phyloP scores from a whole-genome alignment of 2,888 invertebrate species.

The Melanargia galathea region DNA sequence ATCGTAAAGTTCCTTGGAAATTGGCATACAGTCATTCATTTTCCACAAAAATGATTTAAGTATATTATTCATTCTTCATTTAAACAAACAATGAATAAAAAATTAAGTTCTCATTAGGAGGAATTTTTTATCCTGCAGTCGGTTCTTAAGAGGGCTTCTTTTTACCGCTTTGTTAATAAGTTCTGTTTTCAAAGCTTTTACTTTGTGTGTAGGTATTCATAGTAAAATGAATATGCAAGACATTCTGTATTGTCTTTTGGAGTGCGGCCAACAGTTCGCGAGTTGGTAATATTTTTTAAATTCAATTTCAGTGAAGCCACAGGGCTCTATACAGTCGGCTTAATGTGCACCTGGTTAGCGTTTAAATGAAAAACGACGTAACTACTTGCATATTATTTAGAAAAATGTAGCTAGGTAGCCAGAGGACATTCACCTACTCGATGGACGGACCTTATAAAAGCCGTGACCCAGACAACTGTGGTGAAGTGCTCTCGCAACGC shows the following conservation, averaged over 20 bases:
- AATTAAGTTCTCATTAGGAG: constrained; percentile 26
- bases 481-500: too few species aligned
- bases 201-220: constrained; percentile 64
- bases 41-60: neutral
- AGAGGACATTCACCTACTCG: too few species aligned
- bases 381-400: constrained; percentile 42
- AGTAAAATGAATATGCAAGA: constrained; percentile 76
- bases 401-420: too few species aligned
- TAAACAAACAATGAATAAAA: constrained; percentile 7
- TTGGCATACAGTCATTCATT: neutral
- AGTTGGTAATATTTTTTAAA: constrained; percentile 81
- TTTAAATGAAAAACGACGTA: constrained; percentile 74
- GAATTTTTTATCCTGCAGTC: constrained; percentile 28
- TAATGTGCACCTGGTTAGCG: constrained; percentile 80
- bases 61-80: constrained; percentile 11
- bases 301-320: constrained; percentile 80
- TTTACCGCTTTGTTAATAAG: constrained; percentile 56
- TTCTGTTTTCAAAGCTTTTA: constrained; percentile 45
- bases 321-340: constrained; percentile 73
- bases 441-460: too few species aligned
- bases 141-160: constrained; percentile 31
- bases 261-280: constrained; percentile 74
- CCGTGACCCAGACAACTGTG: too few species aligned
- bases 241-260: constrained; percentile 73
- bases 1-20: neutral